Evolutionary conservation across 2,888 invertebrate genomes (phyloP).

Genomic region (Cosmorhoe ocellata): DNA sequence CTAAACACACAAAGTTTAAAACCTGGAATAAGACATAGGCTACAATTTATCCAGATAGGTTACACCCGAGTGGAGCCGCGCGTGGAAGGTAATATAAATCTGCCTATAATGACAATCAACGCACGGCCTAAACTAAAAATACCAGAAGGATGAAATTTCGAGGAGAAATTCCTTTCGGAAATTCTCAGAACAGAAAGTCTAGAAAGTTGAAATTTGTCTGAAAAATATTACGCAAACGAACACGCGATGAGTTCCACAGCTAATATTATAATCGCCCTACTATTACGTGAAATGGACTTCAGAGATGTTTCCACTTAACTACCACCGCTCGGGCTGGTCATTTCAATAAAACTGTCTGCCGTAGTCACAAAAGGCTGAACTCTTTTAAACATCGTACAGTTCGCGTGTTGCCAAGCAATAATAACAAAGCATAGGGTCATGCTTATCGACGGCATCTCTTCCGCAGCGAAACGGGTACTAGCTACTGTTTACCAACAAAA

Average conservation of each 20-base stretch:
- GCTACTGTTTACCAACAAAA: slow-evolving; percentile 56
- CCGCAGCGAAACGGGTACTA: slow-evolving; percentile 45
- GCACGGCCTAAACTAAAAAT: too few relatives aligned
- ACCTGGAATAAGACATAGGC: too few relatives aligned
- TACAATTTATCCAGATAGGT: too few relatives aligned
- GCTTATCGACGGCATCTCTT: slow-evolving; percentile 62
- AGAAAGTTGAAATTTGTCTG: too few relatives aligned
- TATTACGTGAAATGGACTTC: too few relatives aligned
- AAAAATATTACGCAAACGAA: neutral
- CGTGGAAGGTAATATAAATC: too few relatives aligned
- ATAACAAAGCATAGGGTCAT: slow-evolving; percentile 47
- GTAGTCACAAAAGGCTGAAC: neutral
- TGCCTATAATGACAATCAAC: too few relatives aligned
- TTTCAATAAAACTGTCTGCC: neutral
- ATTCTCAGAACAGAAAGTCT: too few relatives aligned
- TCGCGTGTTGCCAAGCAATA: slow-evolving; percentile 61
- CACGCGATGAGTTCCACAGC: neutral
- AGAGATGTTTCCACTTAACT: neutral
- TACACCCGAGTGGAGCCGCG: too few relatives aligned
- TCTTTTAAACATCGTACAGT: slow-evolving; percentile 4
- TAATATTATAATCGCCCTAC: neutral
- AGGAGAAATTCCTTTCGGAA: too few relatives aligned
- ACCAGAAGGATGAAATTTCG: too few relatives aligned
- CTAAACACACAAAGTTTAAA: too few relatives aligned
- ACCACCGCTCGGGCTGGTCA: neutral